Evolutionary conservation across 2,113 vertebrate species (phyloP), one percentile per base, ranked within the genome.

Genomic region (Struthidea cinerea): DNA sequence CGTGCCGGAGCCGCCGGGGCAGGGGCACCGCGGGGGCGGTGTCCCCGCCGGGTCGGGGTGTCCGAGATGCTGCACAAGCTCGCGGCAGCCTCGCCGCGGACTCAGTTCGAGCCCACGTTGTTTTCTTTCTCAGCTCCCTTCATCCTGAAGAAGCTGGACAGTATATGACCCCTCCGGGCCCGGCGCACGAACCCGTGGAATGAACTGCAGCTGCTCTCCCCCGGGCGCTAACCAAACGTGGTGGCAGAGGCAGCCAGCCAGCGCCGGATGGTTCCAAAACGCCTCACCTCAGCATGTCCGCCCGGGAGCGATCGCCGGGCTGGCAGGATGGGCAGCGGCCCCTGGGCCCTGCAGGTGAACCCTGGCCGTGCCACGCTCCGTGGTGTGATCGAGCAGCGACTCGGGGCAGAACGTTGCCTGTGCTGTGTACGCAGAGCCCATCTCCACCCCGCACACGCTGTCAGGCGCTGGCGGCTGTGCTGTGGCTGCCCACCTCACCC

Each of bases 141-240:
- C 96, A 97, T 99, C 87, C 97, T 99, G 93, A 99, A 99, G 98
- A 99, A 99, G 96, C 97, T 99, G 98, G 99, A 99, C 97, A 99
- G 98, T 97, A 99, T 99, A 97, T 99, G 98, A 99, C 83, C 69
- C 41, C 30, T 21, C 53, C 11, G 8, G 41, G 84, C 46, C 20
- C 83, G 16, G 18, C 23, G 8, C 44, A 50, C 63, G 41, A 63
- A 60, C 80, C 91, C 67, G 37, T 70, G 65, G 57, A 28, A 47
- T n/a, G 95, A 93, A 86, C 57, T 44, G 82, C 90, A 76, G 87
- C 87, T 95, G 77, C 89, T 96, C 88, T 93, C 76, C 5, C 44
- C 46, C 84, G 19, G 56, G 87, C 35, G 11, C 74, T 50, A 26
- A 53, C 42, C 52, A 63, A 79, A 76, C 13, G 15, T 39, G 63